Conservation (phyloP, 1,140 invertebrate species). For the Aphis gossypii region DNA sequence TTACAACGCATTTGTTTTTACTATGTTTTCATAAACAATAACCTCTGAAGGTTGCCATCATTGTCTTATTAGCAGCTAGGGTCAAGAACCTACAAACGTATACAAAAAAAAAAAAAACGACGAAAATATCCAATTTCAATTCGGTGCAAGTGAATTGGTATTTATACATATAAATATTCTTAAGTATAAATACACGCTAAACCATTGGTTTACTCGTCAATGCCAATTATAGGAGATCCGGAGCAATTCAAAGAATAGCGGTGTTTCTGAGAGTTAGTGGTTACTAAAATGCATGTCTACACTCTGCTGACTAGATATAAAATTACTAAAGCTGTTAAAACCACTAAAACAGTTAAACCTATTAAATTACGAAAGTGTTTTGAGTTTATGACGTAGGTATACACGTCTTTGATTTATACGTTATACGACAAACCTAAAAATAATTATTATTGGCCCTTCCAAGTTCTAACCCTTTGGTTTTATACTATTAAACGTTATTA, state of each 20-base stretch:
- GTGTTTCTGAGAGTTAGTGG: not conserved
- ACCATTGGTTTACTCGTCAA: not conserved
- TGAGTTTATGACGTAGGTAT: not conserved
- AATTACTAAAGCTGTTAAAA: not conserved
- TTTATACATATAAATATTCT: not conserved
- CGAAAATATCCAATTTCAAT: not conserved
- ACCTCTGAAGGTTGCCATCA: not conserved
- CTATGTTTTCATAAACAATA: conserved; percentile 28
- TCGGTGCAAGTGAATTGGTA: not conserved
- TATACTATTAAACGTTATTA: not conserved
- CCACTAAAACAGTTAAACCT: not conserved
- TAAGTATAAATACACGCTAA: not conserved
- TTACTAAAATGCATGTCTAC: conserved; percentile 7
- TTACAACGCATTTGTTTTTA: not conserved
- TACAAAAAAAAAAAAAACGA: conserved; percentile 11
- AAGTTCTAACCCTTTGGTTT: not conserved
- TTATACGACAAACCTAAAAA: conserved; percentile 20
- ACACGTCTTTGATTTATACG: not conserved
- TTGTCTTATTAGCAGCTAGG: not conserved
- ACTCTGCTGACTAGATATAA: not conserved
- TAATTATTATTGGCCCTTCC: not conserved
- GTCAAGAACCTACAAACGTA: not conserved
- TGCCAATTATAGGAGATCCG: not conserved
- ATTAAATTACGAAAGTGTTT: not conserved
- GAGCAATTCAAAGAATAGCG: not conserved